A percentile compares a stretch with the other conserved stretches of the same genome.
These are phyloP conservation scores for Scrobipalpa atriplicella DNA, from an alignment of 2,888 invertebrate genomes.

Conservation along the genomic window DNA sequence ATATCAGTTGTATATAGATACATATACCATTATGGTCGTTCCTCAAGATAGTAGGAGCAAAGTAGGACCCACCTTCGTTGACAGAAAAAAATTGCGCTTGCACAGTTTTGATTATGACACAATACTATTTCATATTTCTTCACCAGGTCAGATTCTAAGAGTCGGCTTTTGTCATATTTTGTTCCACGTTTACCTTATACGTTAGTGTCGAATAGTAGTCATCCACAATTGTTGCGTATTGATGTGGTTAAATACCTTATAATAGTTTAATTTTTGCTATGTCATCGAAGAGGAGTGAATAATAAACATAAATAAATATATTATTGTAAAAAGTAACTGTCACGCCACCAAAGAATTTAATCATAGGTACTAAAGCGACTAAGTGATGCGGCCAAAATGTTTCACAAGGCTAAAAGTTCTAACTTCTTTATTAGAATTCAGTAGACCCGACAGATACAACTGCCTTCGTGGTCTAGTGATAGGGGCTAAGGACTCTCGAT, in stretches of 20 bases:
- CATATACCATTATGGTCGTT: too few relatives aligned
- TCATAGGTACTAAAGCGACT: too few relatives aligned
- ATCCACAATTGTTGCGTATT: neutral
- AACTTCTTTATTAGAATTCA: too few relatives aligned
- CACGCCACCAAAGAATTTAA: too few relatives aligned
- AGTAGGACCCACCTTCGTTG: too few relatives aligned
- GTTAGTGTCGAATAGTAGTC: neutral
- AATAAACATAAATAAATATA: neutral
- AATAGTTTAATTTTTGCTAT: neutral
- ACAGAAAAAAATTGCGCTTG: too few relatives aligned
- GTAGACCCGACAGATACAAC: too few relatives aligned
- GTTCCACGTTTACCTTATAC: neutral
- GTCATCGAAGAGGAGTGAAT: neutral
- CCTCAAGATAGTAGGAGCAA: too few relatives aligned
- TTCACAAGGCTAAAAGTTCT: neutral
- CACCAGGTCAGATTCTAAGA: neutral
- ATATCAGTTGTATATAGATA: too few relatives aligned
- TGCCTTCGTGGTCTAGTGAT: too few relatives aligned
- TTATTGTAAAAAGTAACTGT: neutral
- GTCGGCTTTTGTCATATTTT: neutral
- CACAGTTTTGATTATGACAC: too few relatives aligned
- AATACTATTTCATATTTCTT: neutral
- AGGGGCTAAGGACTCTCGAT: too few relatives aligned
- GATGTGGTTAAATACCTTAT: slow-evolving; percentile 1
- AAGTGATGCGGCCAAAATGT: neutral